Base-by-base conservation (phyloP, 2,888 invertebrate genomes). In the Colostygia pectinataria region DNA sequence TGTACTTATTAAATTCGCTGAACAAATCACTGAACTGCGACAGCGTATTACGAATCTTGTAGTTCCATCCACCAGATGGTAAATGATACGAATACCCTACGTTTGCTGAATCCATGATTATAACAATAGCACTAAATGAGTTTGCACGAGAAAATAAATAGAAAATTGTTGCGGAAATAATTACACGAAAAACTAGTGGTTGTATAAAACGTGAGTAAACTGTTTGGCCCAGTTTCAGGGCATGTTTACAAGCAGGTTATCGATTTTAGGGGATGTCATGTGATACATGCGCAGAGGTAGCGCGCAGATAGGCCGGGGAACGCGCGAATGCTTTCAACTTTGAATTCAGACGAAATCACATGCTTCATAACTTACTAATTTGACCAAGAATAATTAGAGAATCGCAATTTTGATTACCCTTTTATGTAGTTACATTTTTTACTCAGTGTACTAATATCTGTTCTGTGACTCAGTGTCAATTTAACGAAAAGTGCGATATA, bases 1-100 rank as follows among this genome's bases (percentile, higher is more conserved):
- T 97, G 78, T 98, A 97, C 84, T 96, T 96, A 80, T 97, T 97
- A 80, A 98, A 98, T 90, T 98, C 98, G 80, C 98, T 98, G 84
- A 98, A 98, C 56, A 98, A 88, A 85, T 98, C 98, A 74, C 97
- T 97, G 78, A 97, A 97, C 76, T 97, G 97, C 15, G 96, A 94
- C 53, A 97, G 80, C 24, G 93, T 94, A 77, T 95, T 96, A 77
- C 96, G 92, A 59, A 96, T 91, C 77, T 94, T 94, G 64, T 95
- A 89, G 65, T 94, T 91, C 91, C 95, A 93, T 37, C 96, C 95
- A 52, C 94, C 95, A 43, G 95, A 92, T 28, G 96, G 96, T 69
- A 96, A 88, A 75, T 96, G 95, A 75, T 96, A 96, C 10, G 96
- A 94, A 83, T 96, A 96, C 50, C 96, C 96, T 63, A 96, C 91